Percentiles rank a stretch among this genome's conserved stretches.
phyloP scores from a whole-genome alignment of 64 coral and sea anemone genomes.

The Cladopsammia gracilis region DNA sequence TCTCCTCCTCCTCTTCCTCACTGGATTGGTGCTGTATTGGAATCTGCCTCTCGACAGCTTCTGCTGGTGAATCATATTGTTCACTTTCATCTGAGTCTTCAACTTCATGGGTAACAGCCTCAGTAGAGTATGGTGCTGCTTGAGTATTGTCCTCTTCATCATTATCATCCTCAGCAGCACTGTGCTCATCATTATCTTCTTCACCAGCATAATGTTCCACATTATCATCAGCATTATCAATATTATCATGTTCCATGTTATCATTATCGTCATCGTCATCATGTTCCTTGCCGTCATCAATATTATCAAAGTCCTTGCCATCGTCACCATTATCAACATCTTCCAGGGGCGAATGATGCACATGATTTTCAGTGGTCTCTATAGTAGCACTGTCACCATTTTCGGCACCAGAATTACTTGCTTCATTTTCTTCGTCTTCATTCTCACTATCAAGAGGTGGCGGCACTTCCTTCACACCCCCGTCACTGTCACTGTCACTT shows the following conservation, averaged over 20 bases:
- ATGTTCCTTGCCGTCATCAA: neutral
- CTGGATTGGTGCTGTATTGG: neutral
- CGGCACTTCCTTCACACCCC: conserved; percentile 47
- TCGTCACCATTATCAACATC: conserved; percentile 23
- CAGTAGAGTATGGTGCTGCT: neutral
- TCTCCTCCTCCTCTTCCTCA: neutral
- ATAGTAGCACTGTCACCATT: neutral
- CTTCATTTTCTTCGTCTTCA: conserved; percentile 49
- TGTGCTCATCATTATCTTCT: neutral
- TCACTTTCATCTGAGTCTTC: conserved; percentile 22
- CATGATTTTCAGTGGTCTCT: neutral
- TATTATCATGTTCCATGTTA: neutral
- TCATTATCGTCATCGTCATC: neutral
- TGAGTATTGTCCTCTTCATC: conserved; percentile 1
- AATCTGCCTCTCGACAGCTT: neutral
- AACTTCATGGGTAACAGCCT: neutral
- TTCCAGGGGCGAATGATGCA: conserved; percentile 11
- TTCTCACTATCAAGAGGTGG: conserved; percentile 74
- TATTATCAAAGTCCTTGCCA: neutral
- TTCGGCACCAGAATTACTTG: neutral
- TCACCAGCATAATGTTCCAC: neutral
- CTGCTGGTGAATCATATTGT: conserved; percentile 19
- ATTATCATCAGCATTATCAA: neutral
- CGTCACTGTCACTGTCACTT: conserved; percentile 48
- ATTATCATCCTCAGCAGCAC: neutral